phyloP scores from a whole-genome alignment of 2,113 vertebrate genomes.

The Sinocyclocheilus anophthalmus region DNA sequence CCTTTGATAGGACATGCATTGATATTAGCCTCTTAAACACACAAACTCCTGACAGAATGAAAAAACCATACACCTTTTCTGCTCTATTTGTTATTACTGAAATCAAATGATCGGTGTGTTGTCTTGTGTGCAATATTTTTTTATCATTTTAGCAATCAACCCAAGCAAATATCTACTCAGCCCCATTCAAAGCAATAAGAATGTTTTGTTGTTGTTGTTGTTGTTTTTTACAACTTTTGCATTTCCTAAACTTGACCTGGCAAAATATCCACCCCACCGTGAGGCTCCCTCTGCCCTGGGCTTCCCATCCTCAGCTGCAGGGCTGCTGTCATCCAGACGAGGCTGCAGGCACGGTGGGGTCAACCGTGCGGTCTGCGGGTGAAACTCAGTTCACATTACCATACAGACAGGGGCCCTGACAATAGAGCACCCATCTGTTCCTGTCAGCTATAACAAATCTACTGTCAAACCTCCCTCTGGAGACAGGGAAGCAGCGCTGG shows the following conservation, averaged over 20 bases:
- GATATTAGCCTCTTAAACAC: constrained; percentile 31
- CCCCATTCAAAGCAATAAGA: neutral
- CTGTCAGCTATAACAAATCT: constrained; percentile 97
- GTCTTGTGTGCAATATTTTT: neutral
- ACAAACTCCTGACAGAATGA: neutral
- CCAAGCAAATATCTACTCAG: neutral
- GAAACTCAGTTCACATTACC: constrained; percentile 99
- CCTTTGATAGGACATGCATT: constrained; percentile 52
- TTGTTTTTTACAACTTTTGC: constrained; percentile 36
- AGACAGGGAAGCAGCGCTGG: constrained; percentile 71
- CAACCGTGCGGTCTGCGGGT: constrained; percentile 89
- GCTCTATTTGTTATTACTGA: constrained; percentile 2
- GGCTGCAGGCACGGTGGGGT: constrained; percentile 89
- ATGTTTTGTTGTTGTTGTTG: neutral
- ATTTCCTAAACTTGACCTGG: constrained; percentile 91
- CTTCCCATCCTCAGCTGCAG: constrained; percentile 33
- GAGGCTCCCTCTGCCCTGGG: constrained; percentile 11
- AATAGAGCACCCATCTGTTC: constrained; percentile 99
- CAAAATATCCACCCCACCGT: constrained; percentile 65
- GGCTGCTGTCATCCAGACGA: constrained; percentile 70
- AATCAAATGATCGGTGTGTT: neutral
- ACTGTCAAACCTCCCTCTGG: constrained; percentile 92
- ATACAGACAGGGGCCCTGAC: constrained; percentile 94
- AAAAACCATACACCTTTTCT: constrained; percentile 21
- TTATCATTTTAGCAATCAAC: neutral